phyloP scores from a whole-genome alignment of 2,113 vertebrate species.

The Chaetodon auriga region DNA sequence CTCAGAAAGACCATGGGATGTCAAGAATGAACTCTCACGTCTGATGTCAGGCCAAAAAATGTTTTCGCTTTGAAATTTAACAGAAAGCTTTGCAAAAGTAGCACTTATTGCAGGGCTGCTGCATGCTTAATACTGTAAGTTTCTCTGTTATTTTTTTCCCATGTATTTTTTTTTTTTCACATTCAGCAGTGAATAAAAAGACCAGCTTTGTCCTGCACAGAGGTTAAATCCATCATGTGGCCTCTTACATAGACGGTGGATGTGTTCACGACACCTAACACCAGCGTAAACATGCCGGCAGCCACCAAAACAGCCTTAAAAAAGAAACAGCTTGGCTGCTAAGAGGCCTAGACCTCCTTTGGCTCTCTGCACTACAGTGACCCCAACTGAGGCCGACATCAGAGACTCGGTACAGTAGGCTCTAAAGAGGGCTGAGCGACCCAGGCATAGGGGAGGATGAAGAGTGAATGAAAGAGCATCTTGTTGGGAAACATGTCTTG shows the following conservation, averaged over 20 bases:
- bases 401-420: constrained; percentile 41
- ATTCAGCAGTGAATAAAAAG: background rate
- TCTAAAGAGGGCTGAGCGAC: background rate
- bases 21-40: background rate
- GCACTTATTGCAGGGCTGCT: too few species aligned
- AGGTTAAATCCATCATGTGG: constrained; percentile 36
- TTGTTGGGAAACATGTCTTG: background rate
- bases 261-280: constrained; percentile 38
- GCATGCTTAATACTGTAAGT: background rate
- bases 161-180: background rate
- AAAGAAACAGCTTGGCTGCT: constrained; percentile 57
- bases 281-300: constrained; percentile 44
- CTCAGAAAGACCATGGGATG: too few species aligned
- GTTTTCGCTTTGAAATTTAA: too few species aligned
- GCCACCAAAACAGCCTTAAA: constrained; percentile 55
- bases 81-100: too few species aligned
- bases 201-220: background rate
- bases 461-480: background rate
- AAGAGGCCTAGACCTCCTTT: constrained; percentile 55
- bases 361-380: constrained; percentile 46
- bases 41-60: too few species aligned
- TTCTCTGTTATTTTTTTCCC: constrained; percentile 1
- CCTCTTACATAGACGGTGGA: background rate
- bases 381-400: constrained; percentile 43
- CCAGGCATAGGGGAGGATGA: background rate